Percentiles rank a stretch among this genome's conserved stretches.
Evolutionary conservation across 2,888 invertebrate genomes (phyloP).

Genomic region (Parelbella ahira): DNA sequence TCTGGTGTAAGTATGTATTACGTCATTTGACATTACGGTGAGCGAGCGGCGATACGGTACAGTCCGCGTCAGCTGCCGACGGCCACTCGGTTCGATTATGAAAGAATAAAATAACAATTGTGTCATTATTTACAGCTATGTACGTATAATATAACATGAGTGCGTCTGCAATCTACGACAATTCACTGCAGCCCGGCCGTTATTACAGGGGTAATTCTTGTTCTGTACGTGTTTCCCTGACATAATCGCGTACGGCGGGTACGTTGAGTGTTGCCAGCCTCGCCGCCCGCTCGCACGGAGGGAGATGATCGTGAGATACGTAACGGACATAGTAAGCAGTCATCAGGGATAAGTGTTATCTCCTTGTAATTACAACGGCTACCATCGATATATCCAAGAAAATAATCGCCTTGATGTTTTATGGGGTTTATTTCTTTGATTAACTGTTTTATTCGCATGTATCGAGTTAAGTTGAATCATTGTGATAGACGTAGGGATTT

Average conservation of each 20-base stretch:
- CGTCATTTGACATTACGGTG: too few relatives aligned
- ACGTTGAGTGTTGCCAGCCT: not conserved
- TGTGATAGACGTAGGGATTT: too few relatives aligned
- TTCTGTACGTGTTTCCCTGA: constrained; percentile 63
- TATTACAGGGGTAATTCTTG: constrained; percentile 75
- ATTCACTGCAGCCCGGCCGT: constrained; percentile 65
- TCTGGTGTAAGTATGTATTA: too few relatives aligned
- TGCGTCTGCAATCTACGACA: constrained; percentile 69
- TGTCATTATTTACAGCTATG: constrained; percentile 76
- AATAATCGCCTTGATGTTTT: constrained; percentile 34
- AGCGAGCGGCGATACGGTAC: too few relatives aligned
- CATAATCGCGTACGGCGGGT: constrained; percentile 55
- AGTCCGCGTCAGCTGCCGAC: constrained; percentile 7
- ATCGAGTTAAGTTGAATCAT: too few relatives aligned
- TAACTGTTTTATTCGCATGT: not conserved
- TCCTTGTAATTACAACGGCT: constrained; percentile 38
- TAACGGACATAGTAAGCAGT: constrained; percentile 46
- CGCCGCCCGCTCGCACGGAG: too few relatives aligned
- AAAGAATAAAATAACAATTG: constrained; percentile 59
- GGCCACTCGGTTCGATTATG: constrained; percentile 36
- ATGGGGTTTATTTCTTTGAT: constrained; percentile 26
- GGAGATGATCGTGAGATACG: constrained; percentile 36
- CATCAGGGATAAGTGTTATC: constrained; percentile 43
- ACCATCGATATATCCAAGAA: constrained; percentile 27
- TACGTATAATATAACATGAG: constrained; percentile 57